Evolutionary conservation across 1,140 invertebrate species (phyloP), one percentile per base, ranked within the genome.

Genomic region (Venustaconcha ellipsiformis): DNA sequence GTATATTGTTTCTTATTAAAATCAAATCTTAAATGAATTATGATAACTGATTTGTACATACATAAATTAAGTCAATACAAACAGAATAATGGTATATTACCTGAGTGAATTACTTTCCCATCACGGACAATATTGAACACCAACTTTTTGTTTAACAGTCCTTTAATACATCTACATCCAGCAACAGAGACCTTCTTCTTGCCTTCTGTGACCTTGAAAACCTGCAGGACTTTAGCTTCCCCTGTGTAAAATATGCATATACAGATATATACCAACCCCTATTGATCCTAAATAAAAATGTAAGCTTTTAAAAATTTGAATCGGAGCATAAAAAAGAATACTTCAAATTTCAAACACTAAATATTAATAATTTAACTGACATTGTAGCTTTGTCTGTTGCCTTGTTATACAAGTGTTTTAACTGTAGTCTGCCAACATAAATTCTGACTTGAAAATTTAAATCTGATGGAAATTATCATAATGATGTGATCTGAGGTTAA

Each of bases 121-220:
- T 92, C 90, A 18, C 96, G 89, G 0, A 95, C 71, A 18, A 99
- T 78, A 81, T 93, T 92, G 87, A 94, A 97, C 4, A 91, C 80
- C 2, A 92, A 93, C 67, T 91, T 90, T 86, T 94, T 94, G 77
- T 94, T 93, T 0, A 99, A 91, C 2, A 91, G 81, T 1, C 97
- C 97, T 88, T 95, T 95, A 1, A 91, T 90, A 88, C 96, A 98
- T 20, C 94, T 91, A 84, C 95, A 97, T 0, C 97, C 97, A 5
- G 96, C 97, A 12, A 99, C 94, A 4, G 93, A 93, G 1, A 96
- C 90, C 87, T 96, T 95, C 56, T 85, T 82, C 84, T 95, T 95
- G 14, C 56, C 37, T 11, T 48, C 37, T 55, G 93, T 95, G 48
- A 98, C 93, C 68, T 94, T 83, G 88, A 99, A 99, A 83, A 94